A percentile compares a stretch with the other conserved stretches of the same genome.
Conservation (phyloP, 2,113 vertebrate species). For the Gallinago media region DNA sequence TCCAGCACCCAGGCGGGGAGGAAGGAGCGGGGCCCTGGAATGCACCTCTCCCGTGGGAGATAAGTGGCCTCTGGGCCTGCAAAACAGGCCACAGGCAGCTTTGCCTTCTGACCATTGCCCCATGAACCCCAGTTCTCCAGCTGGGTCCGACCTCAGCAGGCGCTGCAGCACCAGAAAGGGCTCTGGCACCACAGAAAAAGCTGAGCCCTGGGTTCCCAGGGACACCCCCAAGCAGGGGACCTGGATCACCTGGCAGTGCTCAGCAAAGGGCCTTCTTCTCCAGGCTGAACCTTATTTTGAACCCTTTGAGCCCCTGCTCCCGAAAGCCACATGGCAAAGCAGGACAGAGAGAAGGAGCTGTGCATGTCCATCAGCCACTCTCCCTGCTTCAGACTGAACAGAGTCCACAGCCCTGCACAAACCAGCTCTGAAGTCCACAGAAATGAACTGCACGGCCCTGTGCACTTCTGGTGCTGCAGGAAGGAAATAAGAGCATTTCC, state of each 20-base stretch:
- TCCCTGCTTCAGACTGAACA: fast-evolving
- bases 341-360: background rate
- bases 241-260: background rate
- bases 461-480: background rate
- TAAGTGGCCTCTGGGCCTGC: fast-evolving
- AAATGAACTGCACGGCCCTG: background rate
- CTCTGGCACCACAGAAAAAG: background rate
- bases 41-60: fast-evolving
- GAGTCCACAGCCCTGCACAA: background rate
- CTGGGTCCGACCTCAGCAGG: fast-evolving
- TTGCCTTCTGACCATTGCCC: background rate
- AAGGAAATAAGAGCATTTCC: background rate
- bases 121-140: background rate
- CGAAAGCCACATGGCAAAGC: fast-evolving
- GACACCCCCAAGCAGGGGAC: background rate
- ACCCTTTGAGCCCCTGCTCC: background rate
- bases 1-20: background rate
- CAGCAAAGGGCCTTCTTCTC: background rate
- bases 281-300: background rate
- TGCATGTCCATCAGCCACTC: fast-evolving
- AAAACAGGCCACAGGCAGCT: fast-evolving
- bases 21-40: background rate
- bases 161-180: background rate
- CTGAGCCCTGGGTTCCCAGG: background rate
- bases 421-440: background rate